Evolutionary conservation across 2,888 invertebrate species (phyloP).

Genomic region (Nomada goodeniana): DNA sequence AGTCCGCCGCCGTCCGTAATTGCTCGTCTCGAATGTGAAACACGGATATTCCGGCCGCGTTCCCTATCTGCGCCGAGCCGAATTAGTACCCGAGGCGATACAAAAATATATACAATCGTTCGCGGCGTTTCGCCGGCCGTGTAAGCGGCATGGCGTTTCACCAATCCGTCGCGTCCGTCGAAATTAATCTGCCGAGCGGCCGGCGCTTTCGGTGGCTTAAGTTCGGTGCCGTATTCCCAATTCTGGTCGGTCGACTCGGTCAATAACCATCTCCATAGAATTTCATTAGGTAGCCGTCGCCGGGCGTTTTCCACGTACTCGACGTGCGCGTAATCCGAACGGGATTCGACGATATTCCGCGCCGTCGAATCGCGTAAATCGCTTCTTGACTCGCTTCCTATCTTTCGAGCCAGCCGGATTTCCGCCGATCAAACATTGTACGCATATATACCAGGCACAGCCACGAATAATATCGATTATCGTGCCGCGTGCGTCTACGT

Average conservation of each 20-base stretch:
- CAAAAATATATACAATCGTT: not conserved
- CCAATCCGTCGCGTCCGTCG: too few relatives aligned
- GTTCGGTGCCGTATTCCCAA: constrained; percentile 9
- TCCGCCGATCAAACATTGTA: constrained; percentile 21
- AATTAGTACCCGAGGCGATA: constrained; percentile 21
- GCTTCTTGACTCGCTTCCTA: constrained; percentile 19
- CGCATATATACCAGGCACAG: not conserved
- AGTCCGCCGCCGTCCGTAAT: too few relatives aligned
- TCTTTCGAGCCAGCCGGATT: constrained; percentile 7
- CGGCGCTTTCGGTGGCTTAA: constrained; percentile 23
- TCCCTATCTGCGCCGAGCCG: not conserved
- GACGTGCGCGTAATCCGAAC: constrained; percentile 48
- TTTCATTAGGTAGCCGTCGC: constrained; percentile 57
- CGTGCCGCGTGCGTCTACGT: not conserved
- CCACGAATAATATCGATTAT: constrained; percentile 29
- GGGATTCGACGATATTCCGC: constrained; percentile 55
- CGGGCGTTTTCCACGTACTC: constrained; percentile 47
- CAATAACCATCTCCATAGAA: constrained; percentile 56
- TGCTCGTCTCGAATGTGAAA: not conserved
- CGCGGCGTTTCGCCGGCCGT: not conserved
- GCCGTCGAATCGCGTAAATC: constrained; percentile 54
- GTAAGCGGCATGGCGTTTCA: not conserved
- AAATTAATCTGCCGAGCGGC: constrained; percentile 1
- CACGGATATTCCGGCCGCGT: not conserved
- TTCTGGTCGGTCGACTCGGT: constrained; percentile 45